A percentile compares a stretch with the other conserved stretches of the same genome.
Evolutionary conservation across 2,888 invertebrate genomes (phyloP).

Genomic region (Clistopyga incitator): DNA sequence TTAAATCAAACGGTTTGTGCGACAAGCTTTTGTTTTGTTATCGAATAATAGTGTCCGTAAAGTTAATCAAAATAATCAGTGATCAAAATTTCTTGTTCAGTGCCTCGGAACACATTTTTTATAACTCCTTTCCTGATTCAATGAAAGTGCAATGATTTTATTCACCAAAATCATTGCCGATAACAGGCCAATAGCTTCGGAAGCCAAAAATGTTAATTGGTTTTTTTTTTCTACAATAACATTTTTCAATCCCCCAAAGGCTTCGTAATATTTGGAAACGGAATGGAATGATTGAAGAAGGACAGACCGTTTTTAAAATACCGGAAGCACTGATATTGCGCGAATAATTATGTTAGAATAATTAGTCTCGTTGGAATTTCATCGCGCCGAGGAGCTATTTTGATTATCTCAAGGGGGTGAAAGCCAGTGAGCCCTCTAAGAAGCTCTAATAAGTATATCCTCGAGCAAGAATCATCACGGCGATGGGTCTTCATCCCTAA

Average conservation of each 20-base stretch:
- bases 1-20: background rate
- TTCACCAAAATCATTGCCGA: background rate
- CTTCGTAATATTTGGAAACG: too few relatives aligned
- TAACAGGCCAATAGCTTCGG: too few relatives aligned
- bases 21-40: background rate
- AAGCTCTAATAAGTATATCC: constrained; percentile 61
- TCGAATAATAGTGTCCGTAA: background rate
- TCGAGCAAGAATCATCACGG: constrained; percentile 52
- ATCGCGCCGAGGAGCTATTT: constrained; percentile 63
- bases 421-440: constrained; percentile 68
- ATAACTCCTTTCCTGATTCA: background rate
- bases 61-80: too few relatives aligned
- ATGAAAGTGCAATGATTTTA: background rate
- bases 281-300: too few relatives aligned
- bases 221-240: too few relatives aligned
- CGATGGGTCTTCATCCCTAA: constrained; percentile 44
- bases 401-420: constrained; percentile 62
- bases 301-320: background rate
- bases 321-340: background rate
- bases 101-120: background rate
- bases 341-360: background rate
- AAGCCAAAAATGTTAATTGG: too few relatives aligned
- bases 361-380: constrained; percentile 56
- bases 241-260: too few relatives aligned
- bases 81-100: too few relatives aligned